These are phyloP conservation scores for Gallinago stenura DNA, from an alignment of 2,797 vertebrate genomes.

Conservation along the genomic window DNA sequence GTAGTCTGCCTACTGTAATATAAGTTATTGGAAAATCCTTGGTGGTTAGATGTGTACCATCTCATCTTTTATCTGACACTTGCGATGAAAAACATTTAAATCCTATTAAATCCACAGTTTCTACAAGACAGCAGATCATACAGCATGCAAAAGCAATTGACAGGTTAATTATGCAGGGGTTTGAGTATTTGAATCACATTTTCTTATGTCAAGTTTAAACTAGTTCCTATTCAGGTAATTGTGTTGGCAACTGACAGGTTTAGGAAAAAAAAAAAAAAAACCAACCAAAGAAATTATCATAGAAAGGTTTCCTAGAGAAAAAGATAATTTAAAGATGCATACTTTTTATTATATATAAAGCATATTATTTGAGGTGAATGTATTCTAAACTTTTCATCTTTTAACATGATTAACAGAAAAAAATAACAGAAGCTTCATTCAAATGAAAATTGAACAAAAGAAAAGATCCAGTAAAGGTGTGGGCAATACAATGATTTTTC, in stretches of 20 bases:
- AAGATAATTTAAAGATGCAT: background rate
- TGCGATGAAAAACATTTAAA: background rate
- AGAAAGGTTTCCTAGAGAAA: background rate
- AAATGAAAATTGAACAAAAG: background rate
- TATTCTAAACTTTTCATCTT: background rate
- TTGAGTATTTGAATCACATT: background rate
- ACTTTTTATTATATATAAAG: background rate
- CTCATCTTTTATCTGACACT: background rate
- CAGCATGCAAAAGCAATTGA: background rate
- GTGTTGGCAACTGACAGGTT: background rate
- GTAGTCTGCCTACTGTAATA: background rate
- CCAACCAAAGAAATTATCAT: background rate
- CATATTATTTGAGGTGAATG: background rate
- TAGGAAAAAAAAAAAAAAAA: background rate
- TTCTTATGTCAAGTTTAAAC: background rate
- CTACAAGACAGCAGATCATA: background rate
- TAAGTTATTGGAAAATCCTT: background rate
- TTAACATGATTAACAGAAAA: background rate
- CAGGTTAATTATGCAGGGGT: background rate
- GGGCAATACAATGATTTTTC: background rate
- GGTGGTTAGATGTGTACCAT: background rate
- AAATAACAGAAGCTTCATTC: background rate
- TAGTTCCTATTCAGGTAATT: background rate
- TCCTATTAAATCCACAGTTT: constrained; percentile 9
- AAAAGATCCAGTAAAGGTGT: background rate